Evolutionary conservation across 2,797 vertebrate genomes (phyloP), one percentile per base, ranked within the genome.

Genomic region (Acanthis flammea): DNA sequence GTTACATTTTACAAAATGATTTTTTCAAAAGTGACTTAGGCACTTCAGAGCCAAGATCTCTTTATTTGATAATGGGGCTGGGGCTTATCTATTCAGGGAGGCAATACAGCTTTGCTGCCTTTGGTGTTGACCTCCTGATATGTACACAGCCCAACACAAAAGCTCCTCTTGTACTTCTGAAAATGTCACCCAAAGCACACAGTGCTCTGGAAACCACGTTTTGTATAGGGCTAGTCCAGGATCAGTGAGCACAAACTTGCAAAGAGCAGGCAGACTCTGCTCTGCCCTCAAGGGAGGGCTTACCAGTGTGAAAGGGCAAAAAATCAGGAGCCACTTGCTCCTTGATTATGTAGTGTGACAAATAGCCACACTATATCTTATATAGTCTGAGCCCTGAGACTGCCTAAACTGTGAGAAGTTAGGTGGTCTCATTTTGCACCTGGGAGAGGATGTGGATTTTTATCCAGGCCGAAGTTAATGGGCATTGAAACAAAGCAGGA

Each of bases 131-230:
- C 91, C 73, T 94, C 85, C 61, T 4, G 57, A 66, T 91, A 90
- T 75, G 73, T 81, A 88, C 90, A 88, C 54, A 91, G 66, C 8
- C 28, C 30, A 50, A 51, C 50, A 95, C 81, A 96, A 94, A 96
- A 93, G 86, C 85, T 94, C 21, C 76, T 75, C 71, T 95, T 95
- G 78, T 94, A 42, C 54, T 66, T 42, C 87, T 92, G 87, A 88
- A 95, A 96, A 95, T 92, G 85, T 78, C 89, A 96, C 41, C 85
- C 68, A 88, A 92, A 91, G 54, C 81, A 94, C 75, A 91, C 54
- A 94, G 79, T 75, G 73, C 58, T 90, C 85, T 84, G 51, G 72
- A 91, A 94, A 62, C 44, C 30, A 10, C 4, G 0, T 65, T 92
- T 65, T 83, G 44, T 77, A 30, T 35, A 72, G 31, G 44, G 12